phyloP scores from a whole-genome alignment of 2,888 invertebrate genomes.

The Dendrolimus houi region DNA sequence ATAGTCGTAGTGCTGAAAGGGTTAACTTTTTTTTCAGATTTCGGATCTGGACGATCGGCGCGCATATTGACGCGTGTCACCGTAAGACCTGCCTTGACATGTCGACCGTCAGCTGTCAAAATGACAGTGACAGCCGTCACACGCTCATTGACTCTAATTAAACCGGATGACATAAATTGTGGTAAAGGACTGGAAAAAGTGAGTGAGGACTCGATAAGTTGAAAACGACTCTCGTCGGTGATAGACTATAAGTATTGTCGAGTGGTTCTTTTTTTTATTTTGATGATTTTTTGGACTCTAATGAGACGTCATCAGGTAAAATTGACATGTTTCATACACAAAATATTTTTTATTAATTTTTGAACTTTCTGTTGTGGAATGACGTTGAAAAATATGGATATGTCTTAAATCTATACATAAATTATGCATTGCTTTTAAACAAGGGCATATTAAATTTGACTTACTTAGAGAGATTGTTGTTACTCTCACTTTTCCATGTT shows the following conservation, averaged over 20 bases:
- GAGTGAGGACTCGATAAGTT: not conserved
- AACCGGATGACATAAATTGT: conserved; percentile 11
- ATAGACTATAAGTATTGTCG: not conserved
- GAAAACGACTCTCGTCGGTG: not conserved
- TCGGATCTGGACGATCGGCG: conserved; percentile 63
- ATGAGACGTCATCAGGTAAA: not conserved
- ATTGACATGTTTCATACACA: not conserved
- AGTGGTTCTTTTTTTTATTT: not conserved
- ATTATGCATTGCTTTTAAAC: too few species aligned
- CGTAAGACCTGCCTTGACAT: conserved; percentile 10
- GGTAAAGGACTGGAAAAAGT: not conserved
- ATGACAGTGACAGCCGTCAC: not conserved
- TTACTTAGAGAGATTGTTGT: too few species aligned
- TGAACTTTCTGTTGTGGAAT: too few species aligned
- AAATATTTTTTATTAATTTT: too few species aligned
- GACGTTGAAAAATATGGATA: too few species aligned
- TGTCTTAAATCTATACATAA: too few species aligned
- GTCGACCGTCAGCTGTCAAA: conserved; percentile 1
- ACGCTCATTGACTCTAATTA: conserved; percentile 1
- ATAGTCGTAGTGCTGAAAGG: too few species aligned
- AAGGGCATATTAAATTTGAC: too few species aligned
- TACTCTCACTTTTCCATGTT: too few species aligned
- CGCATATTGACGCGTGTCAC: conserved; percentile 57
- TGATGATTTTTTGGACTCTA: not conserved
- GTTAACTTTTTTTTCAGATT: conserved; percentile 31